These are phyloP conservation scores for Drosophila pseudotakahashii DNA, from an alignment of 2,888 invertebrate species.

Conservation along the genomic window DNA sequence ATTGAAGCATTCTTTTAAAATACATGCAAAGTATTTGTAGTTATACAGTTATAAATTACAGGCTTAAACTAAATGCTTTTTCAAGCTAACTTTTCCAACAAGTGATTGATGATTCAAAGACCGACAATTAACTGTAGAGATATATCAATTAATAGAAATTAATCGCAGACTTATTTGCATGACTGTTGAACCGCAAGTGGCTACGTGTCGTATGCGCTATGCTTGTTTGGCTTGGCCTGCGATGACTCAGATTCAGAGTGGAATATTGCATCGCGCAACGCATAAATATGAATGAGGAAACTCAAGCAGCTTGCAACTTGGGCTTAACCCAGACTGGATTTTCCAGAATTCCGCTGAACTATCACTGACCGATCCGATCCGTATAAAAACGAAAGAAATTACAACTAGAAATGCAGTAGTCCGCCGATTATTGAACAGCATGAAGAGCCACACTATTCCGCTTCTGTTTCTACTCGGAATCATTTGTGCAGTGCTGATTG, in stretches of 20 bases:
- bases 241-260: slow-evolving; percentile 22
- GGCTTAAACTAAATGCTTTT: neutral
- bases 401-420: slow-evolving; percentile 7
- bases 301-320: slow-evolving; percentile 2
- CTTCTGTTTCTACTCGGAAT: slow-evolving; percentile 1
- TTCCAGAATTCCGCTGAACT: slow-evolving; percentile 18
- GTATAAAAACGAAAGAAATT: slow-evolving; percentile 30
- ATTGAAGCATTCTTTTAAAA: too few species aligned
- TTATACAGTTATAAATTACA: too few species aligned
- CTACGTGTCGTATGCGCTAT: slow-evolving; percentile 47
- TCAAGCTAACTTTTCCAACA: neutral
- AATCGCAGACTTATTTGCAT: neutral
- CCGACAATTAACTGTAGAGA: neutral
- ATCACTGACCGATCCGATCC: neutral
- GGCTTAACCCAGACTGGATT: slow-evolving; percentile 23
- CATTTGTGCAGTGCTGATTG: neutral
- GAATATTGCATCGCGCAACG: slow-evolving; percentile 4
- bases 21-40: too few species aligned
- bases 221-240: slow-evolving; percentile 7
- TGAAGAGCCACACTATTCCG: slow-evolving; percentile 10
- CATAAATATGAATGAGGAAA: slow-evolving; percentile 26
- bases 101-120: neutral
- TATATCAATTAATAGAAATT: neutral
- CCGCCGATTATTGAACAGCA: slow-evolving; percentile 12
- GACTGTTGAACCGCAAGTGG: slow-evolving; percentile 1